These are phyloP conservation scores for Champsocephalus gunnari DNA, from an alignment of 2,797 vertebrate genomes.

Conservation along the genomic window DNA sequence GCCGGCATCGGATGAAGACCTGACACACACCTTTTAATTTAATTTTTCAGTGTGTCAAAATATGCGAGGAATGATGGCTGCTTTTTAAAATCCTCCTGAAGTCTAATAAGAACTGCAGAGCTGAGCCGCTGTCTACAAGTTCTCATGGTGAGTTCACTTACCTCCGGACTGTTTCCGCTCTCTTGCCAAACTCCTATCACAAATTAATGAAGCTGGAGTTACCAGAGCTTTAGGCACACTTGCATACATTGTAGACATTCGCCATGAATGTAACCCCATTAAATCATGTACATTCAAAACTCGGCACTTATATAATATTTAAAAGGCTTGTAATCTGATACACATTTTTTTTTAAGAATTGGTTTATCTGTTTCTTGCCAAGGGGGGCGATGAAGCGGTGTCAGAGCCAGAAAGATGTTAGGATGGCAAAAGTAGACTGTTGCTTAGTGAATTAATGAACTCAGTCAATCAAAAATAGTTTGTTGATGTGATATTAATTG, in stretches of 20 bases:
- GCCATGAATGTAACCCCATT: fast-evolving
- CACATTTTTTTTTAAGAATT: neutral
- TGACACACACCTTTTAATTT: neutral
- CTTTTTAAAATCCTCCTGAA: neutral
- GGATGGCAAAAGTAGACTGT: neutral
- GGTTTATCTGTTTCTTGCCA: neutral
- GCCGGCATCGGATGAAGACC: constrained; percentile 11
- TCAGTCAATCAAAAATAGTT: too few species aligned
- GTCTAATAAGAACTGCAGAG: neutral
- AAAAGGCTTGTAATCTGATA: fast-evolving
- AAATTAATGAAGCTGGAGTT: neutral
- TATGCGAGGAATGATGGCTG: neutral
- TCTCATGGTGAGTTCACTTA: constrained; percentile 53
- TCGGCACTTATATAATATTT: neutral
- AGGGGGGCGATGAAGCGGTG: neutral
- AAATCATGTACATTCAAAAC: neutral
- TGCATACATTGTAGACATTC: neutral
- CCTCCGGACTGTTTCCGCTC: constrained; percentile 6
- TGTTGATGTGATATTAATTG: too few species aligned
- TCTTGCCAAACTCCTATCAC: neutral
- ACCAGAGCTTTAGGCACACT: neutral
- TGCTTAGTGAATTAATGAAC: neutral
- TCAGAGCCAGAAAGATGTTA: neutral
- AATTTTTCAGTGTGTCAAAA: neutral
- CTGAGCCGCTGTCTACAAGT: constrained; percentile 15